Base-by-base conservation (phyloP, 2,888 invertebrate genomes). In the Drosophila peninsularis region DNA sequence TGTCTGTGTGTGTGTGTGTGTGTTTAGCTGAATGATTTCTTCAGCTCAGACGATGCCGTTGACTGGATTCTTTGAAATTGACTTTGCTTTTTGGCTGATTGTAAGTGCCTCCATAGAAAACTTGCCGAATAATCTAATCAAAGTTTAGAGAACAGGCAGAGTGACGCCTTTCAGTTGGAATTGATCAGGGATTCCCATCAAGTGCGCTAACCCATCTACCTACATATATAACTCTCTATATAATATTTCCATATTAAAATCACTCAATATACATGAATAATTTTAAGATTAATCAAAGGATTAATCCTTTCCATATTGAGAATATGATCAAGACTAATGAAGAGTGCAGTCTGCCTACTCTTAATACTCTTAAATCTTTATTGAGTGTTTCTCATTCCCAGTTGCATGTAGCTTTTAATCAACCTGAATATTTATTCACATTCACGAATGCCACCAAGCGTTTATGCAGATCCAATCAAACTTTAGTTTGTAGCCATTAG, bases 1-100 rank as follows among this genome's bases (percentile, higher is more conserved):
- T 3, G 30, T 13, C 14, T 24, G 36, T 21, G 37, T 17, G 17
- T 13, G 39, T 37, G 34, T 50, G 30, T 14, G 37, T 10, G 13
- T 49, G 41, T 19, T 39, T 41, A 24, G 34, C 37, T 50, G 19
- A 53, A 53, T 34, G 42, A 42, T 54, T 70, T 14, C 34, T 21
- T 49, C 19, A 45, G 45, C 45, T 45, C 11, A 30, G 17, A 30
- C 13, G 13, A 32, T 47, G 17, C 13, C 1, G 17, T 30, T 30
- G 11, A 27, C 27, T 27, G 45, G 2, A 10, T n/a, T 27, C 27
- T 45, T 5, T 3, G 45, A n/a, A 45, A 27, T 30, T 30, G n/a
- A 45, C 9, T 45, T 30, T 5, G 11, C n/a, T 45, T 27, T 27
- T 27, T 11, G 4, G 9, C 27, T 45, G 10, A 5, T 32, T 17